phyloP scores from a whole-genome alignment of 2,888 invertebrate genomes.

The Drosophila birchii region DNA sequence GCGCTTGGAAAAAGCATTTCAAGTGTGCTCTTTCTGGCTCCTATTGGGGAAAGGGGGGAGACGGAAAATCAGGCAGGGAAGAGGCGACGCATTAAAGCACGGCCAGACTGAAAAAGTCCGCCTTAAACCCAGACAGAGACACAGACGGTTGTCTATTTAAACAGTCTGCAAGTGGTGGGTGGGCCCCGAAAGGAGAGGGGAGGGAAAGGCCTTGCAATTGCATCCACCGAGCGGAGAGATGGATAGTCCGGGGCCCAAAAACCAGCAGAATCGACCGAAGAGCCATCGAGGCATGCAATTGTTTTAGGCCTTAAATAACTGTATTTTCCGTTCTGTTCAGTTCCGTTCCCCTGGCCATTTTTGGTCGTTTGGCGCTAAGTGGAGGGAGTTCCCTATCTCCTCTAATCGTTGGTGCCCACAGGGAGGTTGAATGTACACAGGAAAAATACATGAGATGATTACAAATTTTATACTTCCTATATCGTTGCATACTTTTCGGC shows the following conservation, averaged over 20 bases:
- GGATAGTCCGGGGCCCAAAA: constrained; percentile 25
- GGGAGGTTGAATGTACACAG: background rate
- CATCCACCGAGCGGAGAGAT: constrained; percentile 1
- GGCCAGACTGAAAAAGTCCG: constrained; percentile 45
- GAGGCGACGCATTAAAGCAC: constrained; percentile 47
- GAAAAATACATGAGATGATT: background rate
- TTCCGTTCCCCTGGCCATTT: constrained; percentile 21
- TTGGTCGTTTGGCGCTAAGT: constrained; percentile 52
- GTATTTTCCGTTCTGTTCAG: constrained; percentile 49
- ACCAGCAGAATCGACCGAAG: constrained; percentile 49
- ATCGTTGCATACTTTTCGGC: too few species aligned
- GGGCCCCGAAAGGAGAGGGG: background rate
- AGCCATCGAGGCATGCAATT: constrained; percentile 70
- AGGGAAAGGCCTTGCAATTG: background rate
- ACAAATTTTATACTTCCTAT: too few species aligned
- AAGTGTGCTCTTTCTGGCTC: constrained; percentile 62
- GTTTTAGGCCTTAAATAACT: constrained; percentile 73
- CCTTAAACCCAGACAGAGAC: constrained; percentile 48
- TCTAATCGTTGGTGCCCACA: background rate
- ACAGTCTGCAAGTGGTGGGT: constrained; percentile 41
- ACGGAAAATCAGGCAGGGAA: background rate
- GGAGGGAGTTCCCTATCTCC: constrained; percentile 38
- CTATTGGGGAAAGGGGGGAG: background rate
- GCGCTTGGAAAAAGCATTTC: constrained; percentile 65
- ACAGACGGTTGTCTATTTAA: constrained; percentile 66